Percentiles rank a stretch among this genome's conserved stretches.
Evolutionary conservation across 2,797 vertebrate species (phyloP).

Genomic region (Leptodactylus fallax): DNA sequence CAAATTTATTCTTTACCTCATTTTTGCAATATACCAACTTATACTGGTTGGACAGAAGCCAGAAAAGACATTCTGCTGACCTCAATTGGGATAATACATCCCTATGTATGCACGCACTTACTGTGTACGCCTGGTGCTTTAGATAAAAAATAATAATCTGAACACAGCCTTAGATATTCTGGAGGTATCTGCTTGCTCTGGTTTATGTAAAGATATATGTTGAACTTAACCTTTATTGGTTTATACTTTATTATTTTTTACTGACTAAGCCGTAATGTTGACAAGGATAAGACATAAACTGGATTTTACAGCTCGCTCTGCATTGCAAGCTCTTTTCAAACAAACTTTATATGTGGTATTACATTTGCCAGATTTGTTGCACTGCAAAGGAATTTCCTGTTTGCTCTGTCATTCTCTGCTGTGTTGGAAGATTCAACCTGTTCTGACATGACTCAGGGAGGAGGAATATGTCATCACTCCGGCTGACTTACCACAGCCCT

Average conservation of each 20-base stretch:
- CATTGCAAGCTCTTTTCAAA: not conserved
- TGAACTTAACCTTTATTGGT: not conserved
- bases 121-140: no score
- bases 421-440: not conserved
- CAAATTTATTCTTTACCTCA: no score
- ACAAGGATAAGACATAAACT: not conserved
- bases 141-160: no score
- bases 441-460: no score
- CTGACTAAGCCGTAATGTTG: not conserved
- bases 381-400: not conserved
- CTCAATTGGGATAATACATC: no score
- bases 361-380: not conserved
- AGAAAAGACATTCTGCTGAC: no score
- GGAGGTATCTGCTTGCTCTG: not conserved
- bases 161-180: no score
- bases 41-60: no score
- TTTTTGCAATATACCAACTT: no score
- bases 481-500: no score
- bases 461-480: no score
- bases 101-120: no score
- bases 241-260: not conserved
- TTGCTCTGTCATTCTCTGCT: conserved; percentile 1
- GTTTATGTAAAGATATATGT: not conserved
- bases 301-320: not conserved
- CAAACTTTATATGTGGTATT: not conserved